Evolutionary conservation across 2,113 vertebrate species (phyloP), one percentile per base, ranked within the genome.

Genomic region (Proteles cristata): DNA sequence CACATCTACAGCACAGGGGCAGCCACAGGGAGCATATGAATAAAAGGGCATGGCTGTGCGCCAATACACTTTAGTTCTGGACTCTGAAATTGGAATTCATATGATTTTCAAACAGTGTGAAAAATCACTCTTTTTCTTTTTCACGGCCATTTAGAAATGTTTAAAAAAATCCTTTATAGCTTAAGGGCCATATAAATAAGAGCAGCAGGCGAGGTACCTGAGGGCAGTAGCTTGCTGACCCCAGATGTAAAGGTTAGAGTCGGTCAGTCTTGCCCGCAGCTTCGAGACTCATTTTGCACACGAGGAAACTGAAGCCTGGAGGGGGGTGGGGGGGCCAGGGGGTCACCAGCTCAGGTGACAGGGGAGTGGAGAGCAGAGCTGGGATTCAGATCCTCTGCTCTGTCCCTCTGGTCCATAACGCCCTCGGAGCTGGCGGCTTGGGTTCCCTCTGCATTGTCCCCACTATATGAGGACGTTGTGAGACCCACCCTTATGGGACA

Each of bases 401-500:
- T 53, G 43, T 39, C 21, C 2, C 2, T 16, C 25, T 58, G 39
- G 69, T 63, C 43, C 17, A 0, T n/a, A 43, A 23, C 2, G 17
- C 11, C 77, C 28, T 79, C 2, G 26, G 43, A 53, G 23, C 23
- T 48, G 23, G 45, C 9, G 58, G n/a, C 48, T 88, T 31, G 28
- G 33, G 53, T 53, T 28, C 26, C 50, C 45, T 94, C n/a, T 69
- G 45, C 10, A 1, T 66, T 33, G 58, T 90, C 39, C 39, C 16
- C 35, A 55, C 4, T 0, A 0, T 19, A 17, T n/a, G 68, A 39
- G 43, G 68, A 58, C 2, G 1, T 5, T 33, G 1, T 25, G 15
- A 90, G 45, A 15, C 23, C 43, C 15, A 31, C 11, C 19, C 23
- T 15, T 17, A 11, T 2, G n/a, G 48, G 16, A 35, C 66, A 45